Evolutionary conservation across 2,888 invertebrate species (phyloP), one percentile per base, ranked within the genome.

Genomic region (Lissocephala sabroskyi): DNA sequence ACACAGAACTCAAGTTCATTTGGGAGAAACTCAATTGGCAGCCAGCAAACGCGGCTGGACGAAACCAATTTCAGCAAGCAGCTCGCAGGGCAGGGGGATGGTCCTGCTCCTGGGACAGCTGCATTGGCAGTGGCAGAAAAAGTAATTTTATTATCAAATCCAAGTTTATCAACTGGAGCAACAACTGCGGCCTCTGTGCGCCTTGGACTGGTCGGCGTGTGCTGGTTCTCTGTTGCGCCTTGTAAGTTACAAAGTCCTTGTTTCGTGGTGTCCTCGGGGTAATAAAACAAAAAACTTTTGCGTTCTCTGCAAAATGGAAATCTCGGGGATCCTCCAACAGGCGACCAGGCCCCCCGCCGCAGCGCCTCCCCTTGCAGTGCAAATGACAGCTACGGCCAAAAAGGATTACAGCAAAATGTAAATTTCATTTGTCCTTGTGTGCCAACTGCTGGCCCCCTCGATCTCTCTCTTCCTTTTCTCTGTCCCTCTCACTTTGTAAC

Each of bases 261-360:
- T 23, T 23, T 75, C 67, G 75, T 67, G 73, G 73, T 68, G 73
- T 75, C 75, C 68, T 71, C 67, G 49, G 68, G 68, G 68, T 70
- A 70, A 70, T 70, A 70, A 70, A 70, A 75, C 68, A 70, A 70
- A 70, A 70, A 70, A 75, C 76, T 70, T 70, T n/a, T n/a, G n/a
- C n/a, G n/a, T n/a, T 70, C 76, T 70, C 73, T 64, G 67, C 73
- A 75, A 70, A 70, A 70, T 75, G 75, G 71, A 70, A 75, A n/a
- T n/a, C n/a, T n/a, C n/a, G n/a, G n/a, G n/a, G n/a, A n/a, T 71
- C 75, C 76, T 75, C 67, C 67, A 62, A 55, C 51, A n/a, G 37
- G 18, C 23, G 42, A 47, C 43, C 45, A 48, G 40, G 41, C 29
- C 36, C 43, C 41, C 32, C 19, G 48, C 29, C 29, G 39, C 43